These are phyloP conservation scores for Hyperoplus immaculatus DNA, from an alignment of 2,797 vertebrate genomes.

Conservation along the genomic window DNA sequence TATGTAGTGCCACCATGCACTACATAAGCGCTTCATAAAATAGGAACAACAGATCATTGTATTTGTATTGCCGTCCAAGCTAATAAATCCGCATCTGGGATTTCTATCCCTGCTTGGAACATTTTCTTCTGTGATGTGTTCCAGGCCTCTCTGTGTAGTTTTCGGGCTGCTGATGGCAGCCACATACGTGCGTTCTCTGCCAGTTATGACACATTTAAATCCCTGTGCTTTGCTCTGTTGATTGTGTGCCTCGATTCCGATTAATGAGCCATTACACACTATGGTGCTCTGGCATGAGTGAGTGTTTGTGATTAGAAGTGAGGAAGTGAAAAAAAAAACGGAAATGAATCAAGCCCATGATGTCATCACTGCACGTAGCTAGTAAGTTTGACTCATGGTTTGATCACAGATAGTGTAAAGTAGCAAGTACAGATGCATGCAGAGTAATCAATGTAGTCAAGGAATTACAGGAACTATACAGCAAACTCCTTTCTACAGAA, in stretches of 20 bases:
- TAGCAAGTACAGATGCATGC: constrained; percentile 11
- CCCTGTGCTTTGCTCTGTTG: constrained; percentile 10
- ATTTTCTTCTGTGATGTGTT: constrained; percentile 5
- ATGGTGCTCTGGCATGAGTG: constrained; percentile 25
- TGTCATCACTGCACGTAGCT: constrained; percentile 17
- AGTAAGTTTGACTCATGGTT: constrained; percentile 47
- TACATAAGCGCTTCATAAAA: background rate
- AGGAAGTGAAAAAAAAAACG: constrained; percentile 45
- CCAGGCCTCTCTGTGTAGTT: background rate
- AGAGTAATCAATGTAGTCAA: background rate
- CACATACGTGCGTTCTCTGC: background rate
- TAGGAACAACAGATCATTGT: background rate
- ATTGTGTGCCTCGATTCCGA: constrained; percentile 39
- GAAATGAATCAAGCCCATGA: constrained; percentile 66
- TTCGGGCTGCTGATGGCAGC: constrained; percentile 26
- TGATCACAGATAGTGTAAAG: constrained; percentile 5
- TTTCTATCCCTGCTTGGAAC: constrained; percentile 10
- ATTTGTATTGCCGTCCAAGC: constrained; percentile 1
- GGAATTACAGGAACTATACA: background rate
- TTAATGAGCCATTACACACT: constrained; percentile 29
- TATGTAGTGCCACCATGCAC: background rate
- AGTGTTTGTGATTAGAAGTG: constrained; percentile 48
- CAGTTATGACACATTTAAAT: constrained; percentile 25
- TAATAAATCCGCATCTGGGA: constrained; percentile 6
- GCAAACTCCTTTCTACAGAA: background rate